Base-by-base conservation (phyloP, 2,888 invertebrate genomes). In the Catocala nupta region DNA sequence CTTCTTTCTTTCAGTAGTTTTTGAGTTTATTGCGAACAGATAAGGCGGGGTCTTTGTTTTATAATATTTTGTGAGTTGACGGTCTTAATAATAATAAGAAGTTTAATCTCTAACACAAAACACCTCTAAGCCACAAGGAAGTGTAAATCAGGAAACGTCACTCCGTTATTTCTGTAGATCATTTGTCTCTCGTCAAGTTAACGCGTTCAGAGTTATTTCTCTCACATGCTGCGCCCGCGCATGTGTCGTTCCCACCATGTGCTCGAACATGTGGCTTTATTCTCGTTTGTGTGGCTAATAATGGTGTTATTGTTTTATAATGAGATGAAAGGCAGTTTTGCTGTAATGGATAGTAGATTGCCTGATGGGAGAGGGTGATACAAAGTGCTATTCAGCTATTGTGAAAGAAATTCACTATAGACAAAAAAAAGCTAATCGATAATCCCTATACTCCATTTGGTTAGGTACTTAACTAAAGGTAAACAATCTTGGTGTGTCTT, bases 101-200 rank as follows among this genome's bases (percentile, higher is more conserved):
- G 12, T 33, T 47, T 49, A 33, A 48, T 16, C 49, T 5, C 39
- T 36, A 25, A 45, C 10, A 52, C 56, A 64, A 63, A 49, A 59
- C 50, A 13, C 36, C 48, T 16, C 33, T 48, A 63, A 64, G 39
- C 42, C 12, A 57, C 56, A 63, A 58, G 71, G 76, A 80, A 77
- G 74, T 69, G 59, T 60, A 72, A 68, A 56, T 71, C 47, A 70
- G 80, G 80, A 78, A 74, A 68, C 61, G 68, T 70, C 71, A 65
- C 34, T 65, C 51, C 55, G 60, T 65, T 72, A 76, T 76, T 74
- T 75, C 54, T 7, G 67, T 63, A 61, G 49, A 65, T 62, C 79
- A 74, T 80, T 70, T 73, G 69, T 80, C 77, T 75, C 42, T 80
- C 78, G 59, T 63, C 75, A 63, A 71, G 68, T 70, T 56, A 62